Evolutionary conservation across 2,797 vertebrate species (phyloP).

Genomic region (Labeo calbasu): DNA sequence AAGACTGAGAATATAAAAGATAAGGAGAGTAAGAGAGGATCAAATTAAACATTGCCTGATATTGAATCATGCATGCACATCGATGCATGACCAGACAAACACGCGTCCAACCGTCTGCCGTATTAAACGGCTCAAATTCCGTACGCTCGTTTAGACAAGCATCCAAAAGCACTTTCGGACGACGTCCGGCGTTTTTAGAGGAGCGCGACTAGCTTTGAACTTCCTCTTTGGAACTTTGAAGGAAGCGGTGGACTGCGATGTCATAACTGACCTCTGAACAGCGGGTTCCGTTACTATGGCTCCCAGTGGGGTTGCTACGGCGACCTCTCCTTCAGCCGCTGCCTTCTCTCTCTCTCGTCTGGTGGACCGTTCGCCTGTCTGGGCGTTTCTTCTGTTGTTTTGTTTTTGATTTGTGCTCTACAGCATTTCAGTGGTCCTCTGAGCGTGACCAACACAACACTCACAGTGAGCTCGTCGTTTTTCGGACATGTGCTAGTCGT

Average conservation of each 20-base stretch:
- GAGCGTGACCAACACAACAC: neutral
- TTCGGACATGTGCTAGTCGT: neutral
- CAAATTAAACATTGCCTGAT: slow-evolving; percentile 78
- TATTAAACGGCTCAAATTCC: neutral
- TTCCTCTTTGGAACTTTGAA: slow-evolving; percentile 3
- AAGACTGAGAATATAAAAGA: neutral
- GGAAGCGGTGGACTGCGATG: slow-evolving; percentile 29
- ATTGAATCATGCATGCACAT: slow-evolving; percentile 85
- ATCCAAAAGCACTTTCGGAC: slow-evolving; percentile 6
- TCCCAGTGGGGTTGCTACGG: slow-evolving; percentile 7
- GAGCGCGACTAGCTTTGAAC: neutral
- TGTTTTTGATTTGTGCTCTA: neutral
- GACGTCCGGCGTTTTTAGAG: neutral
- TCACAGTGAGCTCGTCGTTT: neutral
- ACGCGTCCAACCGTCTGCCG: neutral
- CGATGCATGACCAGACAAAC: slow-evolving; percentile 85
- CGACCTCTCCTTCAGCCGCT: slow-evolving; percentile 5
- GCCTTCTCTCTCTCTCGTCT: slow-evolving; percentile 11
- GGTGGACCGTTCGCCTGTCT: neutral
- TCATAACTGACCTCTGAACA: slow-evolving; percentile 19
- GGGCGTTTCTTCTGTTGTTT: neutral
- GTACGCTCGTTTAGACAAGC: neutral
- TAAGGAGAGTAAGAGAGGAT: slow-evolving; percentile 31
- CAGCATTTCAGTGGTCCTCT: slow-evolving; percentile 22
- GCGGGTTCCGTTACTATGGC: slow-evolving; percentile 10